Conservation (phyloP, 2,888 invertebrate species). For the Acrobasis suavella region DNA sequence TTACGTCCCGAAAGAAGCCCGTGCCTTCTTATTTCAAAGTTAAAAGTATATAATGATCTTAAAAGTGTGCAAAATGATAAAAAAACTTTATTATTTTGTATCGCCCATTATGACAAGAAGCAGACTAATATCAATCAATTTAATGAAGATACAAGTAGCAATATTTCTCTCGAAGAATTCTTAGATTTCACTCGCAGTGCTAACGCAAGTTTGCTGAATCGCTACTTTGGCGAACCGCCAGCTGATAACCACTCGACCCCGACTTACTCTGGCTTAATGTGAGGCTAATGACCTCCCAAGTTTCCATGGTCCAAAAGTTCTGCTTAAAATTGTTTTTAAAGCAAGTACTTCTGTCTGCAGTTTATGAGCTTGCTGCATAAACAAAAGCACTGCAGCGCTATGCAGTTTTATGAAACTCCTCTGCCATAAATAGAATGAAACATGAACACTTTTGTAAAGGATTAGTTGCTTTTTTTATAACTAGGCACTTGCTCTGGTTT, state of each 20-base stretch:
- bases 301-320: conserved; percentile 44
- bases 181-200: conserved; percentile 12
- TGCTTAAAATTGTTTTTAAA: conserved; percentile 26
- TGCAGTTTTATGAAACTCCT: neutral
- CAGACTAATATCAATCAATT: too few relatives aligned
- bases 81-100: too few relatives aligned
- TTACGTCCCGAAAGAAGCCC: too few relatives aligned
- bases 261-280: conserved; percentile 61
- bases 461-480: too few relatives aligned
- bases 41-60: too few relatives aligned
- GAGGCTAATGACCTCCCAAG: conserved; percentile 69
- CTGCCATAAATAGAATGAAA: neutral
- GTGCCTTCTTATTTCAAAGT: too few relatives aligned
- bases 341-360: conserved; percentile 11
- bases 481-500: too few relatives aligned
- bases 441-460: neutral
- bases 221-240: conserved; percentile 70
- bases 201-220: conserved; percentile 43
- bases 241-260: conserved; percentile 70
- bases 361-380: conserved; percentile 17
- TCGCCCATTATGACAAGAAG: too few relatives aligned
- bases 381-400: neutral
- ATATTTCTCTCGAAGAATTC: neutral
- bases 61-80: too few relatives aligned
- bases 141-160: conserved; percentile 1